These are phyloP conservation scores for Garrulus glandarius DNA, from an alignment of 2,797 vertebrate genomes.

Conservation along the genomic window DNA sequence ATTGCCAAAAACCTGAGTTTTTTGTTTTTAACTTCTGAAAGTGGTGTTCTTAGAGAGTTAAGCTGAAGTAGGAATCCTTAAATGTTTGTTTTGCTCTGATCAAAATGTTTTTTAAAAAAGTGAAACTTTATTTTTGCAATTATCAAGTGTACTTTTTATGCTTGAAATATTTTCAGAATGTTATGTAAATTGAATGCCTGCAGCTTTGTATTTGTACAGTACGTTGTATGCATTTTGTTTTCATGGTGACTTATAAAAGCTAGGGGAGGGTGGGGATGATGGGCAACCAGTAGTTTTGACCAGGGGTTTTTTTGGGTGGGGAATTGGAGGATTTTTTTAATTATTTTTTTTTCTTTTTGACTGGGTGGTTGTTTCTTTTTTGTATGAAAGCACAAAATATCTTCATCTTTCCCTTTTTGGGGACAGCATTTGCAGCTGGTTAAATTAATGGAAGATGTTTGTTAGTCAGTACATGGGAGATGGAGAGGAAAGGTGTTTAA, in stretches of 20 bases:
- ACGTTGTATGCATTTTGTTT: slow-evolving; percentile 13
- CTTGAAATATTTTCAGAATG: slow-evolving; percentile 63
- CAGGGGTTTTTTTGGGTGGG: accelerated
- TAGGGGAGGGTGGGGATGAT: neutral
- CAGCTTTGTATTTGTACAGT: slow-evolving; percentile 59
- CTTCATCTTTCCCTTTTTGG: neutral
- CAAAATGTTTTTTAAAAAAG: slow-evolving; percentile 67
- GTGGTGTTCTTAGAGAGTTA: slow-evolving; percentile 17
- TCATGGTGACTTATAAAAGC: neutral
- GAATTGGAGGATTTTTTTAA: neutral
- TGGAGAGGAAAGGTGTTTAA: neutral
- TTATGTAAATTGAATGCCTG: slow-evolving; percentile 61
- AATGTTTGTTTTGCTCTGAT: slow-evolving; percentile 67
- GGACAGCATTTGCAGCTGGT: neutral
- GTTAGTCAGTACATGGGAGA: neutral
- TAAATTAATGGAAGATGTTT: neutral
- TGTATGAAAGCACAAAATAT: neutral
- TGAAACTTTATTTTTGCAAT: slow-evolving; percentile 79
- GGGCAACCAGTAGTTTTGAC: neutral
- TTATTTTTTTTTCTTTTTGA: neutral
- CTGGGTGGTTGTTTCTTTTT: neutral
- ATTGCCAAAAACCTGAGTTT: neutral
- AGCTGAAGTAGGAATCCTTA: slow-evolving; percentile 40
- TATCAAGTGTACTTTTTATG: slow-evolving; percentile 71
- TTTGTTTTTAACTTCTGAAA: slow-evolving; percentile 15